A percentile compares a stretch with the other conserved stretches of the same genome.
Evolutionary conservation across 2,797 vertebrate genomes (phyloP).

Genomic region (Tadarida brasiliensis): DNA sequence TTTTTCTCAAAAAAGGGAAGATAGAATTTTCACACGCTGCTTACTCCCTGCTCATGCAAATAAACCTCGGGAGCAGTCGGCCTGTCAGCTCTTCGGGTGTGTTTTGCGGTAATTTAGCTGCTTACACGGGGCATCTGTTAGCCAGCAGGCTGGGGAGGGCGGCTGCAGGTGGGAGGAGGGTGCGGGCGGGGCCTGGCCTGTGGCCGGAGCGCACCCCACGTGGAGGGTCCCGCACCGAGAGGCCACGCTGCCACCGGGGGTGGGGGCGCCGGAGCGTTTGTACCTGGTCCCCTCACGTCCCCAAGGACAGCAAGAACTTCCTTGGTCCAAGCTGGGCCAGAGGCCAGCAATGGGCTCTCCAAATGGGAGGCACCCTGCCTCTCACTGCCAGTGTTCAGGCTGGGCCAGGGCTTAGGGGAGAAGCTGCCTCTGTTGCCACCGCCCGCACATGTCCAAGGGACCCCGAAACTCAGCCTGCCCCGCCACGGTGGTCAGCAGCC

Average conservation of each 20-base stretch:
- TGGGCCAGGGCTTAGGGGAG: neutral
- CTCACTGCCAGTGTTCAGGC: neutral
- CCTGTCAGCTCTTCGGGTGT: conserved; percentile 77
- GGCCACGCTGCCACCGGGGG: neutral
- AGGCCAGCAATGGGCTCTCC: neutral
- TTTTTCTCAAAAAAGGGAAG: neutral
- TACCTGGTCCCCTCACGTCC: fast-evolving
- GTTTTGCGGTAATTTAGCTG: conserved; percentile 79
- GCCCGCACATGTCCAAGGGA: fast-evolving
- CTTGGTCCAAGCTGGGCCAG: neutral
- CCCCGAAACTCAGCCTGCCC: fast-evolving
- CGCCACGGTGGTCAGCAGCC: neutral
- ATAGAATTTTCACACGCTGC: neutral
- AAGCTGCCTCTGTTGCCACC: neutral
- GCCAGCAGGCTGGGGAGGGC: conserved; percentile 63
- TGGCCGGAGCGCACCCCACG: neutral
- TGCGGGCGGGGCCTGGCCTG: conserved; percentile 67
- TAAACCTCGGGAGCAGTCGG: conserved; percentile 60
- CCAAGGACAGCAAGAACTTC: neutral
- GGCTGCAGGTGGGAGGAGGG: neutral
- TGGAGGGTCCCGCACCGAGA: neutral
- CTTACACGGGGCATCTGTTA: conserved; percentile 85
- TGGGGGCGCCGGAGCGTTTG: no score
- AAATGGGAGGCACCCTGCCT: neutral
- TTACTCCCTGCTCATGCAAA: conserved; percentile 63